Base-by-base conservation (phyloP, 2,888 invertebrate genomes). In the Sesia apiformis region DNA sequence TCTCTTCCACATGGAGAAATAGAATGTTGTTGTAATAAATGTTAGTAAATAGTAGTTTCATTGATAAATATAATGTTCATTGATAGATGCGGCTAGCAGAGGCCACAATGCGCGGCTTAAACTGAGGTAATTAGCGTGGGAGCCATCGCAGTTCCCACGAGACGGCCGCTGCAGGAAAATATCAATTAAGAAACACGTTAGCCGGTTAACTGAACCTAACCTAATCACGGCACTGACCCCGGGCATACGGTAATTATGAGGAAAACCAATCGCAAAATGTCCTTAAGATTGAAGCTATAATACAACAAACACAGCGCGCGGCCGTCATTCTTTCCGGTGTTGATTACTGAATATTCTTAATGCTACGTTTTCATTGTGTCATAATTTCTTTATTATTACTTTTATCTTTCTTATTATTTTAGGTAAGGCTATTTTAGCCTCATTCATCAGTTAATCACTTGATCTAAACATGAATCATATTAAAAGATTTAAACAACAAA, bases 81-180 rank as follows among this genome's bases (percentile, higher is more conserved):
- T 84, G 80, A 81, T 77, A 68, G 59, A 66, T 68, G 67, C 65
- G 68, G 65, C 69, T 66, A 65, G 65, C 65, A 50, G 50, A 50
- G 50, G 50, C 58, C 53, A 54, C 55, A 57, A 54, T 59, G 53
- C 39, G 52, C 59, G 61, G 72, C 71, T 72, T 72, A 74, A 74
- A 70, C 67, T 64, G 58, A 56, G 57, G 69, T 79, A 84, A 86
- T 84, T 80, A 82, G 77, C 84, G 86, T 87, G 85, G 83, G 86
- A 86, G 77, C 67, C 67, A 62, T 60, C 62, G 65, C 58, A 61
- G 70, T 84, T 86, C 86, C 75, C 87, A 86, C 84, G 83, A 70
- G 69, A 68, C 64, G 68, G 63, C 72, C 74, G 70, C 68, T 72
- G 71, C 76, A 78, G 77, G 78, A 77, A 77, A 81, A 80, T 77